Percentiles rank a stretch among this genome's conserved stretches.
Conservation (phyloP, 2,797 vertebrate genomes). For the Ctenochaetus hawaiiensis region DNA sequence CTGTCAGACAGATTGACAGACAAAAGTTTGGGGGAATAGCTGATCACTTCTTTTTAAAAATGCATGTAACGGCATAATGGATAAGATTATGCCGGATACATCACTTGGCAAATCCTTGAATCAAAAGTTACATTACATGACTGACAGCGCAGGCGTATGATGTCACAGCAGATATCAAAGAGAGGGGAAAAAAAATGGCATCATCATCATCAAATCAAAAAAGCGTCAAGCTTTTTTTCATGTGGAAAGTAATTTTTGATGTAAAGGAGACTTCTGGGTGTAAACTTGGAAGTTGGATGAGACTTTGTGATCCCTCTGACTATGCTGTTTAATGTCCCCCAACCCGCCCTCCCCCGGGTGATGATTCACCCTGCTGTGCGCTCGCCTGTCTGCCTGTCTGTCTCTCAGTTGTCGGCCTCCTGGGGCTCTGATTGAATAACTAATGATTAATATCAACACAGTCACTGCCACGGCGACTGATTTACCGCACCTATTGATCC, state of each 20-base stretch:
- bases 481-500: slow-evolving; percentile 63
- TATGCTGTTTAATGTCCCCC: slow-evolving; percentile 49
- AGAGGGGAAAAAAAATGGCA: neutral
- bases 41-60: slow-evolving; percentile 52
- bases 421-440: slow-evolving; percentile 67
- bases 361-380: slow-evolving; percentile 70
- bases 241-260: slow-evolving; percentile 44
- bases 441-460: slow-evolving; percentile 77
- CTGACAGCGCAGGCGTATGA: neutral
- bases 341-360: slow-evolving; percentile 32
- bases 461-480: slow-evolving; percentile 50
- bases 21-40: slow-evolving; percentile 51
- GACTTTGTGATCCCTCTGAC: slow-evolving; percentile 57
- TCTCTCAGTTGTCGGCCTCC: slow-evolving; percentile 56
- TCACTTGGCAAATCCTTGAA: slow-evolving; percentile 6
- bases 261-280: slow-evolving; percentile 35
- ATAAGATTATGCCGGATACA: slow-evolving; percentile 20
- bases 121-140: slow-evolving; percentile 8
- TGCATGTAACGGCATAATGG: slow-evolving; percentile 32
- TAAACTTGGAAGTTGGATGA: slow-evolving; percentile 50
- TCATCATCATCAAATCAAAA: slow-evolving; percentile 25
- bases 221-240: slow-evolving; percentile 15
- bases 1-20: slow-evolving; percentile 63
- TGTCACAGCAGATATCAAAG: neutral
- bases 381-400: slow-evolving; percentile 40